Conservation (phyloP, 2,888 invertebrate genomes). For the Patella ulyssiponensis region DNA sequence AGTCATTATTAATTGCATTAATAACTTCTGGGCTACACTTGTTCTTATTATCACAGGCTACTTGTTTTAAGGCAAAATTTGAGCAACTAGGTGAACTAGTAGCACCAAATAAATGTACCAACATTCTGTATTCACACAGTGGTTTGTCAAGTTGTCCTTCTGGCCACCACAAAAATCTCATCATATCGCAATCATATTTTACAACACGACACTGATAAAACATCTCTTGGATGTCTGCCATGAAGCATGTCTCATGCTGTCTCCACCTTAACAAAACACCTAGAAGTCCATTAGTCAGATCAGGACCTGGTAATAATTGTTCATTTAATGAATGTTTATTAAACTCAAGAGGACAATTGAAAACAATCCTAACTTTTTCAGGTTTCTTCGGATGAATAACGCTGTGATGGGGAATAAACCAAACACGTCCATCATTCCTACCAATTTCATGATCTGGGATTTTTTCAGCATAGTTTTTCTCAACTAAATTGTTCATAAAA, state of each 20-base stretch:
- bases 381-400: constrained; percentile 18
- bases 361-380: constrained; percentile 34
- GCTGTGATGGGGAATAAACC: constrained; percentile 26
- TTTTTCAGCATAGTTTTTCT: constrained; percentile 30
- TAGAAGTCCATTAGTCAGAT: constrained; percentile 31
- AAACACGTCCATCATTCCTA: background rate
- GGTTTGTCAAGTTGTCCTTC: background rate
- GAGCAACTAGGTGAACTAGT: constrained; percentile 4
- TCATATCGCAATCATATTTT: constrained; percentile 25
- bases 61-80: constrained; percentile 2
- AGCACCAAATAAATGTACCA: constrained; percentile 14
- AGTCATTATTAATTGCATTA: constrained; percentile 20
- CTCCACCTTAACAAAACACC: constrained; percentile 35
- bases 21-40: constrained; percentile 10
- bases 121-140: background rate
- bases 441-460: constrained; percentile 9
- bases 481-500: constrained; percentile 23
- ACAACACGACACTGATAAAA: constrained; percentile 32
- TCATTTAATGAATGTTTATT: constrained; percentile 30
- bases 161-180: constrained; percentile 26
- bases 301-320: constrained; percentile 31
- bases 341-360: constrained; percentile 35
- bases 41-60: constrained; percentile 1
- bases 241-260: constrained; percentile 25
- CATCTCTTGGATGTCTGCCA: constrained; percentile 36